Percentiles rank a stretch among this genome's conserved stretches.
Conservation (phyloP, 2,888 invertebrate genomes). For the Oscheius sp. region DNA sequence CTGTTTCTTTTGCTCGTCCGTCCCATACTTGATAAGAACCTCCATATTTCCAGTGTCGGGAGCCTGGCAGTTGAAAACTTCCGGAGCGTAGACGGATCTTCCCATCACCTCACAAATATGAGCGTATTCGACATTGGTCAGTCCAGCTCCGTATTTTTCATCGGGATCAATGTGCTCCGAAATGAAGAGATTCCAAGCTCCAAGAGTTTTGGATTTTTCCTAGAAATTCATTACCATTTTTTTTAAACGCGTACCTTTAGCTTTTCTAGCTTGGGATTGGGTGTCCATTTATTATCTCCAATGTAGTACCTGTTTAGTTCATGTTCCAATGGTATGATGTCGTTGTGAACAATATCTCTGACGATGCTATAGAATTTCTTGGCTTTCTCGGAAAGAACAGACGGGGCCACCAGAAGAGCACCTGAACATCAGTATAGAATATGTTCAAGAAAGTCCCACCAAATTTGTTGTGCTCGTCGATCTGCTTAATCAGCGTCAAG, state of each 20-base stretch:
- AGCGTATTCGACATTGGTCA: slow-evolving; percentile 76
- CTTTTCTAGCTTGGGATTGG: slow-evolving; percentile 73
- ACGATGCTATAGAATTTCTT: slow-evolving; percentile 73
- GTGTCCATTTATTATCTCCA: slow-evolving; percentile 72
- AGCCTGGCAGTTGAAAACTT: slow-evolving; percentile 77
- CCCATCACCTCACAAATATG: slow-evolving; percentile 76
- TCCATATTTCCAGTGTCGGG: slow-evolving; percentile 77
- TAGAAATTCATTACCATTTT: slow-evolving; percentile 13
- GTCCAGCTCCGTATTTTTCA: slow-evolving; percentile 68
- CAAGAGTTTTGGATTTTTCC: slow-evolving; percentile 74
- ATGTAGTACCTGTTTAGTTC: slow-evolving; percentile 69
- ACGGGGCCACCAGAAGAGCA: slow-evolving; percentile 73
- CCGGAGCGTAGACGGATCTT: slow-evolving; percentile 73
- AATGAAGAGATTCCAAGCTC: slow-evolving; percentile 76
- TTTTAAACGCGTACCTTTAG: slow-evolving; percentile 71
- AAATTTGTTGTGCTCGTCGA: slow-evolving; percentile 41
- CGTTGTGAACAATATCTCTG: slow-evolving; percentile 74
- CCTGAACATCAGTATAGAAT: slow-evolving; percentile 53
- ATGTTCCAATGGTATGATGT: slow-evolving; percentile 74
- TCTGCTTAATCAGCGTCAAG: slow-evolving; percentile 48
- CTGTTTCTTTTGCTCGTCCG: slow-evolving; percentile 74
- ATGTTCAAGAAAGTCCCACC: slow-evolving; percentile 33
- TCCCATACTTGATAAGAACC: slow-evolving; percentile 75
- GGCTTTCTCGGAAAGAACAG: slow-evolving; percentile 73
- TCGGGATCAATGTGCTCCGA: slow-evolving; percentile 75